phyloP scores from a whole-genome alignment of 1,140 invertebrate species.

The Cheumatopsyche charites region DNA sequence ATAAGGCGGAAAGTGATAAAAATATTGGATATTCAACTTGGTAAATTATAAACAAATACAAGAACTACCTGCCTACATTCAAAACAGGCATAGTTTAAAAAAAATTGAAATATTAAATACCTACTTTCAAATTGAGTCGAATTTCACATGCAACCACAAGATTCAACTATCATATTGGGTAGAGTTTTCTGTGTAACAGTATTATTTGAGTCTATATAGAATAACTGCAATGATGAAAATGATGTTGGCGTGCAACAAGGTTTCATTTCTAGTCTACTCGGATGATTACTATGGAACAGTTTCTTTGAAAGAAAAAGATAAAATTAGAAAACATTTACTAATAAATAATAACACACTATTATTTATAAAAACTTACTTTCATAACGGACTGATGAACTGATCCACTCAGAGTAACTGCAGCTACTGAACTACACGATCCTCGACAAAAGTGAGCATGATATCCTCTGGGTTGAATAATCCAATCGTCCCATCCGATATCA shows the following conservation, averaged over 20 bases:
- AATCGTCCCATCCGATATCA: slow-evolving; percentile 86
- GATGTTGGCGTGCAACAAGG: slow-evolving; percentile 81
- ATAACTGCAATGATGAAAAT: slow-evolving; percentile 74
- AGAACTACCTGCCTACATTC: no score
- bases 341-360: background rate
- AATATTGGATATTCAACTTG: no score
- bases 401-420: slow-evolving; percentile 68
- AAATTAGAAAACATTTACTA: background rate
- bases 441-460: slow-evolving; percentile 87
- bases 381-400: slow-evolving; percentile 74
- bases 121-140: background rate
- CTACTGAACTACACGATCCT: slow-evolving; percentile 74
- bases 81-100: no score
- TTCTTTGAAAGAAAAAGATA: slow-evolving; percentile 58
- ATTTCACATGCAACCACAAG: slow-evolving; percentile 77
- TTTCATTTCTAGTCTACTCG: slow-evolving; percentile 64
- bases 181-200: slow-evolving; percentile 76
- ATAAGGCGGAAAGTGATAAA: no score
- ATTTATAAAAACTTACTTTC: slow-evolving; percentile 68
- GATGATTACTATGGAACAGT: slow-evolving; percentile 60
- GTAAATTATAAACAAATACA: no score
- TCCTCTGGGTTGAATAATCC: slow-evolving; percentile 80
- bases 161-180: slow-evolving; percentile 83
- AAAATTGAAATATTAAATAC: no score
- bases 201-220: slow-evolving; percentile 76